These are phyloP conservation scores for Drosophila kohkoa DNA, from an alignment of 1,140 invertebrate genomes.

Conservation along the genomic window DNA sequence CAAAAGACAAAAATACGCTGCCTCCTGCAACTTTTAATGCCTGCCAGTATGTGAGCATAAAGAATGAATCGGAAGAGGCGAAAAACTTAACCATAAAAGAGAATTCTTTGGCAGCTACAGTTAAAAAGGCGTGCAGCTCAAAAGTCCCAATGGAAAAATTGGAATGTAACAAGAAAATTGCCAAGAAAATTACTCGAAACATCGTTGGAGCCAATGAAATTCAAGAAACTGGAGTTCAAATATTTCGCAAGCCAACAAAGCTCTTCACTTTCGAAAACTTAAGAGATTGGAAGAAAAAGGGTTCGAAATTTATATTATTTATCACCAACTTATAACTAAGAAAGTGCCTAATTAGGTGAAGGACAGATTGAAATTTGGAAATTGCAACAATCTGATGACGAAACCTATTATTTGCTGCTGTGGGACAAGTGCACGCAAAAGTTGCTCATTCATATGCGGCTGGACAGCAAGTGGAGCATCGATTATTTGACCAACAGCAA, in stretches of 20 bases:
- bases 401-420: slow-evolving; percentile 37
- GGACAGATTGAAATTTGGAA: slow-evolving; percentile 46
- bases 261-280: slow-evolving; percentile 29
- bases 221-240: not conserved
- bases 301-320: not conserved
- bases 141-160: not conserved
- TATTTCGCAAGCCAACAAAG: slow-evolving; percentile 34
- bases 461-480: slow-evolving; percentile 39
- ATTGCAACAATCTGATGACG: not conserved
- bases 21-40: not conserved
- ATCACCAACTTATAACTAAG: too few relatives aligned
- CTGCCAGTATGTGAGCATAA: not conserved
- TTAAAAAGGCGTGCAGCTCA: not conserved
- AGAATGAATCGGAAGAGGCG: not conserved
- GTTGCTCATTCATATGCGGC: slow-evolving; percentile 37
- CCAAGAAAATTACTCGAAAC: not conserved
- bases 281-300: slow-evolving; percentile 37
- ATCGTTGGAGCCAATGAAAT: slow-evolving; percentile 7
- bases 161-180: not conserved
- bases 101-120: not conserved
- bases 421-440: slow-evolving; percentile 30
- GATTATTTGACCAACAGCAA: slow-evolving; percentile 30
- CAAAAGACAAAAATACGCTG: not conserved
- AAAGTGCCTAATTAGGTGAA: slow-evolving; percentile 19
- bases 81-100: not conserved